These are phyloP conservation scores for Chrysocyon brachyurus DNA, from an alignment of 2,797 vertebrate genomes.

Conservation along the genomic window DNA sequence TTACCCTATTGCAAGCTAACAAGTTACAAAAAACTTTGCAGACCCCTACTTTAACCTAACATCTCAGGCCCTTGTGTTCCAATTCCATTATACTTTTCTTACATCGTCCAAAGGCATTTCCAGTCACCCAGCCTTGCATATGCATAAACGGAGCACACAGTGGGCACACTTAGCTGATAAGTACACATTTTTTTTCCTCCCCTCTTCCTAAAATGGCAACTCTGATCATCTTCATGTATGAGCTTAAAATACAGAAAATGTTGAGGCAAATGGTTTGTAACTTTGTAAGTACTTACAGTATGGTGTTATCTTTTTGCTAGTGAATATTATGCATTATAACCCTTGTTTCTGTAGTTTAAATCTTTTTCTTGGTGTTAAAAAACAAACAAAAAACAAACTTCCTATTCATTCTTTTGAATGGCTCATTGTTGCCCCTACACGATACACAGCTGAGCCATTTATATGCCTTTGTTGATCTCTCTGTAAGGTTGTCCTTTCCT, in stretches of 20 bases:
- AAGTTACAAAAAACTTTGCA: background rate
- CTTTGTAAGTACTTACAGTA: constrained; percentile 91
- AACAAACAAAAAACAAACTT: background rate
- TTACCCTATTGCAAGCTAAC: background rate
- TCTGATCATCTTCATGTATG: constrained; percentile 86
- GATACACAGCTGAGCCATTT: background rate
- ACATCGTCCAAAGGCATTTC: constrained; percentile 84
- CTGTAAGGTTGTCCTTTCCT: background rate
- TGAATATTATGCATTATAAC: constrained; percentile 86
- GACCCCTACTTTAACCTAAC: background rate
- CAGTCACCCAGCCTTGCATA: constrained; percentile 92
- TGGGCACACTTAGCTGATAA: constrained; percentile 92
- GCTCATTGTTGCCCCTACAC: background rate
- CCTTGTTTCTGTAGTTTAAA: constrained; percentile 95
- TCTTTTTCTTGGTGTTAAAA: constrained; percentile 90
- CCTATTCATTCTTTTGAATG: constrained; percentile 26
- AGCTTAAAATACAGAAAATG: constrained; percentile 86
- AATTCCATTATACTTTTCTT: background rate
- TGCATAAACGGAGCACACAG: constrained; percentile 93
- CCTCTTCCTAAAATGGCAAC: constrained; percentile 85
- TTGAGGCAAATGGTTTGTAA: constrained; percentile 92
- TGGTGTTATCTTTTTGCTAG: constrained; percentile 91
- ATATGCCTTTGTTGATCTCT: background rate
- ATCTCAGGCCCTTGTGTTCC: background rate
- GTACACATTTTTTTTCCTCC: constrained; percentile 87